Conservation (phyloP, 2,113 vertebrate genomes). For the Piaya cayana region DNA sequence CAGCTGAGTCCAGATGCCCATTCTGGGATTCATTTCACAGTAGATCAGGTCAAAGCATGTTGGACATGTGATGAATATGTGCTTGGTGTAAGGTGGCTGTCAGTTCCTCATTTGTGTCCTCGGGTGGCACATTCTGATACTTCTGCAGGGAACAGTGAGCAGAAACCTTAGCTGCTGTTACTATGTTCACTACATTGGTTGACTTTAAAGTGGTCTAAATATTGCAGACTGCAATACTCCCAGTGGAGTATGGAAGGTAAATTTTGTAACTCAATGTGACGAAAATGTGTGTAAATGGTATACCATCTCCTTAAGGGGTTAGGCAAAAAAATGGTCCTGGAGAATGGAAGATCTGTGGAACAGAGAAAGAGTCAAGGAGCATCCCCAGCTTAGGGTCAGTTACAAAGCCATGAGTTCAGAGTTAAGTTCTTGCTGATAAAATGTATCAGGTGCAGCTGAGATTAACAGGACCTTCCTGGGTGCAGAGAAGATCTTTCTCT, state of each 20-base stretch:
- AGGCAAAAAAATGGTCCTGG: not conserved
- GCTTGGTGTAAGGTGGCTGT: not conserved
- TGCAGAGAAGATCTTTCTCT: not conserved
- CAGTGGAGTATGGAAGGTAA: not conserved
- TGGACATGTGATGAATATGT: not conserved
- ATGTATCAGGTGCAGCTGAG: not conserved
- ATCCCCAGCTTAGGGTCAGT: rapidly evolving
- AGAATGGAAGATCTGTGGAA: not conserved
- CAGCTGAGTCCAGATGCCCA: not conserved
- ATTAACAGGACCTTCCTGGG: not conserved
- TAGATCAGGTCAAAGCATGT: not conserved
- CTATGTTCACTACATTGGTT: not conserved
- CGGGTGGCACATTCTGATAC: not conserved
- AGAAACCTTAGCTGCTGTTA: not conserved
- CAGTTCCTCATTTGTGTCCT: not conserved
- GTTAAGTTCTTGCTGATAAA: not conserved
- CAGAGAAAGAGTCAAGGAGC: not conserved
- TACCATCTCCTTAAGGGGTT: not conserved
- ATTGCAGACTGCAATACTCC: not conserved
- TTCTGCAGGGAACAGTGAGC: not conserved
- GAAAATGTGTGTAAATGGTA: not conserved
- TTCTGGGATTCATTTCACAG: not conserved
- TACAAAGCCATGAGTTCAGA: not conserved
- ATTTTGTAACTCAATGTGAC: not conserved
- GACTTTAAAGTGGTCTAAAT: not conserved